Evolutionary conservation across 2,113 vertebrate species (phyloP), one percentile per base, ranked within the genome.

Genomic region (Psittacara wagleri): DNA sequence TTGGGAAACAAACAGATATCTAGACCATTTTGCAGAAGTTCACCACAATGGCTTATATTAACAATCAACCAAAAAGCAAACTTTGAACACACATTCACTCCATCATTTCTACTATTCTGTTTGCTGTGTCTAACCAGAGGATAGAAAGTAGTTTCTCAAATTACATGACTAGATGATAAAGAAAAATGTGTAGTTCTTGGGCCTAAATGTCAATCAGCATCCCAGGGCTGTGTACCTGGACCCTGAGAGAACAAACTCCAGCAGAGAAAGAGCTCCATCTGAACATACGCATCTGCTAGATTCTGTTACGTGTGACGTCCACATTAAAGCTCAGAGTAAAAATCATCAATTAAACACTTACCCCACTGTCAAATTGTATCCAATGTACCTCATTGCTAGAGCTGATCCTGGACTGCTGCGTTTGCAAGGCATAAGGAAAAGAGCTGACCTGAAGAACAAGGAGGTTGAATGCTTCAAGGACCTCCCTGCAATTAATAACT

Each of bases 371-470:
- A 68, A 94, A 97, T 72, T 98, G 97, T 76, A 98, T 98, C 99
- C 99, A 99, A 74, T 99, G 99, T 23, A 99, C 99, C 90, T 99
- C 99, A 68, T 99, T 99, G 96, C 97, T 97, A 91, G 98, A 92
- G 97, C 98, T 99, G 98, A 99, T 99, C 94, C 99, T 98, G 64
- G 99, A 99, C 95, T 99, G 99, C 81, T 97, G 98, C 2, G 99
- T 99, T 98, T 99, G 99, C 89, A 99, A 98, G 16, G 99, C 99
- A 95, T 99, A 98, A 8, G 99, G 99, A 94, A 99, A 99, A 97
- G 99, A 99, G 98, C 99, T 99, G 97, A 99, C 99, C 98, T 99
- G 99, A 92, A 99, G 98, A 66, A 99, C 98, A 97, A 99, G 98
- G 94, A 99, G 98, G 97, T 99, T 99, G 96, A 99, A 98, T 41